phyloP scores from a whole-genome alignment of 2,797 vertebrate species.

The Spinus olivaceus region DNA sequence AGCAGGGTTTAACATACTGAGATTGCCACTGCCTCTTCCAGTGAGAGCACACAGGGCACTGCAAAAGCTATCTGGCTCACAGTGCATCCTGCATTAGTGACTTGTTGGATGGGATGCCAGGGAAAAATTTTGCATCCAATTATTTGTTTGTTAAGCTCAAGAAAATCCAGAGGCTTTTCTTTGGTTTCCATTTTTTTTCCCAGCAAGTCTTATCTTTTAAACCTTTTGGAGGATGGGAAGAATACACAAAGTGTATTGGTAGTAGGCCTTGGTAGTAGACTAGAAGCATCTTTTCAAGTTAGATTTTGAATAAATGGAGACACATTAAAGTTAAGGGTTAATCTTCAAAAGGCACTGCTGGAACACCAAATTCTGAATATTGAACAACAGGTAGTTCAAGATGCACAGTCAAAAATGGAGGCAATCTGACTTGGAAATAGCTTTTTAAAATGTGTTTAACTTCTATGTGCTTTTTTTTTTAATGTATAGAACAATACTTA shows the following conservation, averaged over 20 bases:
- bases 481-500: not conserved
- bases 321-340: not conserved
- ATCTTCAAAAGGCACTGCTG: not conserved
- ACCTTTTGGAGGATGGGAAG: not conserved
- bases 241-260: not conserved
- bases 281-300: not conserved
- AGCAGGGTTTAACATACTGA: not conserved
- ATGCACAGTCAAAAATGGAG: not conserved
- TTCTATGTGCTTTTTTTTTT: not conserved
- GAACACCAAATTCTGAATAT: not conserved
- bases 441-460: not conserved
- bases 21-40: not conserved
- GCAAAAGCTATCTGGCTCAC: not conserved
- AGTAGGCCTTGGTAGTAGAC: not conserved
- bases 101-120: not conserved
- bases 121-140: not conserved
- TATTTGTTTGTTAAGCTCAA: not conserved
- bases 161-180: not conserved
- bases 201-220: not conserved
- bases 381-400: constrained; percentile 2
- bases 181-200: not conserved
- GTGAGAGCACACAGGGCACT: not conserved
- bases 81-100: not conserved
- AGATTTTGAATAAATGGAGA: not conserved
- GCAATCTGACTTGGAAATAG: not conserved